Evolutionary conservation across 92 coral and sea anemone genomes (phyloP).

Genomic region (Pocillopora grandis): DNA sequence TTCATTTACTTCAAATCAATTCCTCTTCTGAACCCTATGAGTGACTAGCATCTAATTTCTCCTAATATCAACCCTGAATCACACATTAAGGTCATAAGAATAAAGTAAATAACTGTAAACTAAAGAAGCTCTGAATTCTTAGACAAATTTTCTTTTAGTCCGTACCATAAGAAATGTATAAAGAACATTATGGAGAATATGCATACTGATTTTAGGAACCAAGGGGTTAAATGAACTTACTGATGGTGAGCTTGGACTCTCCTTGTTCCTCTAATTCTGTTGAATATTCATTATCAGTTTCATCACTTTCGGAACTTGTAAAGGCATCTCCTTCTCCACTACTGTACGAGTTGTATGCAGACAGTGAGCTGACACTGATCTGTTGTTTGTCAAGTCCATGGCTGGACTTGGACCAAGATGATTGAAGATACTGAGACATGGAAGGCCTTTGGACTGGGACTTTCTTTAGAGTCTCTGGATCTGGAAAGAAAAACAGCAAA

Average conservation of each 20-base stretch:
- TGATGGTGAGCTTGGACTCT: slow-evolving; percentile 66
- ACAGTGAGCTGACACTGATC: slow-evolving; percentile 54
- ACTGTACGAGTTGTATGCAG: slow-evolving; percentile 67
- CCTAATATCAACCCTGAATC: too few relatives aligned
- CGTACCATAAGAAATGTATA: too few relatives aligned
- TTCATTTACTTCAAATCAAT: too few relatives aligned
- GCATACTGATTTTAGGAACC: not conserved
- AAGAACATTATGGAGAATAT: not conserved
- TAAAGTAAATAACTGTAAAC: too few relatives aligned
- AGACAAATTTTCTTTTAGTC: too few relatives aligned
- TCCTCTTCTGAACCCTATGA: too few relatives aligned
- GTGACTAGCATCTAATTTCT: too few relatives aligned
- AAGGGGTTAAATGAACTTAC: slow-evolving; percentile 46
- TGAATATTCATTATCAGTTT: slow-evolving; percentile 35
- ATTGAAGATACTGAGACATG: slow-evolving; percentile 27
- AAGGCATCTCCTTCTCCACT: slow-evolving; percentile 65
- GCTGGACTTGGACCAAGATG: slow-evolving; percentile 19
- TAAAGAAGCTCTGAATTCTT: too few relatives aligned
- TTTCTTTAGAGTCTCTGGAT: slow-evolving; percentile 46
- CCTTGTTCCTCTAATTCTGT: slow-evolving; percentile 43
- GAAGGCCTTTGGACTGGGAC: slow-evolving; percentile 22
- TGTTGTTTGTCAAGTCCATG: not conserved
- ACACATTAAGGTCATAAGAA: too few relatives aligned
- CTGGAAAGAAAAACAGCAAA: not conserved
- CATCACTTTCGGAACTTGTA: slow-evolving; percentile 42